These are phyloP conservation scores for Lomographa bimaculata DNA, from an alignment of 2,888 invertebrate species.

Conservation along the genomic window DNA sequence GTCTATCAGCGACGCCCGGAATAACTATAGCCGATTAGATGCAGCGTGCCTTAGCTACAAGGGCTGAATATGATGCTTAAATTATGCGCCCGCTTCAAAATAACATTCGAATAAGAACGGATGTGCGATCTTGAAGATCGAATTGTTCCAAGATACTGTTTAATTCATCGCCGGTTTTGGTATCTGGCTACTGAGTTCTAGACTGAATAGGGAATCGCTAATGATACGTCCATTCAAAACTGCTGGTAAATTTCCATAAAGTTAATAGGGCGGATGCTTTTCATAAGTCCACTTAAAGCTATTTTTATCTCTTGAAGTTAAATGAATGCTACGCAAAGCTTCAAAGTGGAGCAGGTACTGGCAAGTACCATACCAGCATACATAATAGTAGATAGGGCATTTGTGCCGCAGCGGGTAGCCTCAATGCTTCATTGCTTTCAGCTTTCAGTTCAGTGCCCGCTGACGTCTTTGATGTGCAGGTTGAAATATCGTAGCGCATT, in stretches of 20 bases:
- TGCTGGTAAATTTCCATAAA: constrained; percentile 8
- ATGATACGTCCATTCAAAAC: constrained; percentile 1
- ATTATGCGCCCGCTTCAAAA: constrained; percentile 39
- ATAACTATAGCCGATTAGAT: constrained; percentile 78
- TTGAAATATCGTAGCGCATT: constrained; percentile 64
- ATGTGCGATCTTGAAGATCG: constrained; percentile 35
- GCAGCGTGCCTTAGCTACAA: constrained; percentile 46
- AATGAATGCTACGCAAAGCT: constrained; percentile 38
- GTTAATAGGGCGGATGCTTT: constrained; percentile 18
- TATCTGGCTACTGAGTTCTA: constrained; percentile 12
- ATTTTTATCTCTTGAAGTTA: constrained; percentile 40
- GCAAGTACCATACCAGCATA: constrained; percentile 32
- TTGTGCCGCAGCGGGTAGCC: constrained; percentile 40
- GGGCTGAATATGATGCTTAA: constrained; percentile 46
- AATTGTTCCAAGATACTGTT: constrained; percentile 15
- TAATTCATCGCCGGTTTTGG: constrained; percentile 14
- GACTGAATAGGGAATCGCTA: constrained; percentile 15
- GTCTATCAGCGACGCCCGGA: constrained; percentile 78
- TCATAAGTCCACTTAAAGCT: constrained; percentile 28
- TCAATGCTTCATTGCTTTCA: constrained; percentile 43
- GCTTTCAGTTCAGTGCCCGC: constrained; percentile 66
- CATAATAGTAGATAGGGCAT: constrained; percentile 29
- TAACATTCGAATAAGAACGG: constrained; percentile 40
- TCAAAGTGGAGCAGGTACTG: constrained; percentile 37
- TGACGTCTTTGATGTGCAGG: constrained; percentile 66